A percentile compares a stretch with the other conserved stretches of the same genome.
Conservation (phyloP, 2,888 invertebrate species). For the Empis livida region DNA sequence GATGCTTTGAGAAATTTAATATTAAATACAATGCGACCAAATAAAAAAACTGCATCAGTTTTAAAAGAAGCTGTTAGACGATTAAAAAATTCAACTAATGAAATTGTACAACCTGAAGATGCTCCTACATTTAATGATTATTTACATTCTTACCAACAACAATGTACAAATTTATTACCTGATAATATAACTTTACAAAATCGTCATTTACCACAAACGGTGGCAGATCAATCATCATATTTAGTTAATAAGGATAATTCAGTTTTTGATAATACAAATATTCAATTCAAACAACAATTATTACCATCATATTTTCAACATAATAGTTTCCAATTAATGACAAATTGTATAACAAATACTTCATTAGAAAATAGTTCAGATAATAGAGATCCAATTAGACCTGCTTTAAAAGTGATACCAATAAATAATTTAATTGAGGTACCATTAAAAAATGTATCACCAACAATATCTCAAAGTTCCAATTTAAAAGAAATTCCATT, state of each 20-base stretch:
- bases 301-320: too few relatives aligned
- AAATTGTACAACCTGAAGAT: too few relatives aligned
- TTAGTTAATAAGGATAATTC: too few relatives aligned
- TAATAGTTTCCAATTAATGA: too few relatives aligned
- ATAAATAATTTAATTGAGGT: neutral
- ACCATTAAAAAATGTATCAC: neutral
- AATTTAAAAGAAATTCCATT: neutral
- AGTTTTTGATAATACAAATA: too few relatives aligned
- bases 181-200: too few relatives aligned
- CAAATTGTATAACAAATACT: neutral
- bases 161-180: too few relatives aligned
- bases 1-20: conserved; percentile 21
- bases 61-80: conserved; percentile 31
- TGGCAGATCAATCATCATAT: too few relatives aligned
- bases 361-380: neutral
- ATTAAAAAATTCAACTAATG: conserved; percentile 12
- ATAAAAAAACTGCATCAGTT: conserved; percentile 14
- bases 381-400: neutral
- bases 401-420: neutral
- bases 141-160: too few relatives aligned
- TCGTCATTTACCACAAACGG: too few relatives aligned
- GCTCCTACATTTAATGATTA: too few relatives aligned
- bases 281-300: too few relatives aligned
- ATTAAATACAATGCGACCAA: conserved; percentile 20
- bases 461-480: neutral